These are phyloP conservation scores for Sarcophaga rosellei DNA, from an alignment of 2,888 invertebrate genomes.

Conservation along the genomic window DNA sequence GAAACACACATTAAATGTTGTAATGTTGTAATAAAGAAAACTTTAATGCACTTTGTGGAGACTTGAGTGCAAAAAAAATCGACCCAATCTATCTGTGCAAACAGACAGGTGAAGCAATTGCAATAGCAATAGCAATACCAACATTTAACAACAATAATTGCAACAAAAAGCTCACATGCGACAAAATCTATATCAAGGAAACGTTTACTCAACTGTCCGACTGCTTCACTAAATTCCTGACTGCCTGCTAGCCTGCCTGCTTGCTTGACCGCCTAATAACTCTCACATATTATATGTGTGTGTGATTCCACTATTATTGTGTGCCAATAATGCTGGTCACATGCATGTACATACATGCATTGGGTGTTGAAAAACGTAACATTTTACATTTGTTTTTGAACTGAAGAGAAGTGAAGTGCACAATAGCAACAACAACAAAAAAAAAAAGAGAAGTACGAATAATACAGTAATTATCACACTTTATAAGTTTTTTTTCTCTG, in stretches of 20 bases:
- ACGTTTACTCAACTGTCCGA: neutral
- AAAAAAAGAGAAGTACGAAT: conserved; percentile 27
- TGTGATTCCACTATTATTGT: neutral
- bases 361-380: neutral
- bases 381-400: neutral
- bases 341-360: neutral
- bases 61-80: neutral
- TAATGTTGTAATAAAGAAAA: conserved; percentile 16
- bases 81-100: neutral
- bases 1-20: conserved; percentile 34
- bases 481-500: neutral
- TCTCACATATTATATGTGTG: neutral
- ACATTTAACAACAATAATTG: neutral
- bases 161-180: conserved; percentile 25
- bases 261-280: neutral
- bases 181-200: conserved; percentile 52
- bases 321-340: neutral
- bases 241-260: neutral
- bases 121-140: neutral
- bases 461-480: conserved; percentile 27
- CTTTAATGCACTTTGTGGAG: conserved; percentile 2
- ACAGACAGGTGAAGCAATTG: conserved; percentile 34
- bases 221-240: neutral
- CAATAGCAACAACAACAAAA: neutral
- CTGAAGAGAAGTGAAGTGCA: neutral